Conservation (phyloP, 2,113 vertebrate genomes). For the Parus major region DNA sequence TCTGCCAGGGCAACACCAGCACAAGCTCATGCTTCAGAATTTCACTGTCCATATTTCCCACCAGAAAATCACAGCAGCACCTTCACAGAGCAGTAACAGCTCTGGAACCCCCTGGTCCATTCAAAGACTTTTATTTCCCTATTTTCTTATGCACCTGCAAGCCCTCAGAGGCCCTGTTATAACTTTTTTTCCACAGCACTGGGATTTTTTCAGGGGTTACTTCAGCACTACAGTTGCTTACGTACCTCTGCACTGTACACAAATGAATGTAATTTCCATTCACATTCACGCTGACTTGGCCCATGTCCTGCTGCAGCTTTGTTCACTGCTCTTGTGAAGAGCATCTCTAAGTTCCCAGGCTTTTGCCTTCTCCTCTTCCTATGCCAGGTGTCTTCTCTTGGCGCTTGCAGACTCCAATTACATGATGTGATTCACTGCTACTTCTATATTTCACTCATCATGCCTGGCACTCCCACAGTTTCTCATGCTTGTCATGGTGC, state of each 20-base stretch:
- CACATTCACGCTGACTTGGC: background rate
- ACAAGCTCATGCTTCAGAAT: rapidly evolving
- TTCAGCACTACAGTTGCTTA: background rate
- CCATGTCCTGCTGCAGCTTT: background rate
- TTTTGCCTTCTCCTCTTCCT: background rate
- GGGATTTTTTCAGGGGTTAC: background rate
- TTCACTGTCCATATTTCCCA: background rate
- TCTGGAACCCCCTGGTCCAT: background rate
- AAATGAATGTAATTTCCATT: conserved; percentile 19
- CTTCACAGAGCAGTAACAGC: background rate
- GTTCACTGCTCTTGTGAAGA: background rate
- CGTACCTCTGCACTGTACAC: background rate
- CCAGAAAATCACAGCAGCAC: background rate
- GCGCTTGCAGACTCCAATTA: background rate
- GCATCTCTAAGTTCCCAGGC: background rate
- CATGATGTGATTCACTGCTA: background rate
- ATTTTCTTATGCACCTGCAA: background rate
- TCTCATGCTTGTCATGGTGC: background rate
- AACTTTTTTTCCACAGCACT: background rate
- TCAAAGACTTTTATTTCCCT: background rate
- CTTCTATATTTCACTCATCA: background rate
- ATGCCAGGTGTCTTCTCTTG: background rate
- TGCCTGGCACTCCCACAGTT: background rate
- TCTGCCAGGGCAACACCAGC: background rate
- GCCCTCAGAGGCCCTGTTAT: background rate